phyloP scores from a whole-genome alignment of 2,113 vertebrate genomes.

The Mus musculus region DNA sequence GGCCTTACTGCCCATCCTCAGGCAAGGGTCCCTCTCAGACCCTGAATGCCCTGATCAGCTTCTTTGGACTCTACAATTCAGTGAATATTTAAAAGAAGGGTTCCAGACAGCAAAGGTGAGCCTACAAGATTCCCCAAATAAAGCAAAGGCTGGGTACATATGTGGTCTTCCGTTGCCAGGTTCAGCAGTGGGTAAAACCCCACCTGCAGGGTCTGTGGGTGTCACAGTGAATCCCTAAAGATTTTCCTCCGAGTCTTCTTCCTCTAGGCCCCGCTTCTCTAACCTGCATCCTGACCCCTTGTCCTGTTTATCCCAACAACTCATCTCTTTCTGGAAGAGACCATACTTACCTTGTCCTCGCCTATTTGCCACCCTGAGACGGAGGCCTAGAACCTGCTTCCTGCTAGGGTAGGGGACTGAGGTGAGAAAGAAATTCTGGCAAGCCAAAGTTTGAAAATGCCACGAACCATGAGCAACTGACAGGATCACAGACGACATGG shows the following conservation, averaged over 20 bases:
- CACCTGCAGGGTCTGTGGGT: neutral
- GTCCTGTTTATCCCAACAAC: neutral
- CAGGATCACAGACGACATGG: neutral
- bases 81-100: neutral
- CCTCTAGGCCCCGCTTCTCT: too few relatives aligned
- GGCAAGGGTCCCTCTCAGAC: neutral
- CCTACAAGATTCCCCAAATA: neutral
- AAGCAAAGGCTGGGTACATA: neutral
- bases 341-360: neutral
- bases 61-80: slow-evolving; percentile 5
- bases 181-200: neutral
- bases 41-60: neutral
- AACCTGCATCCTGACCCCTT: too few relatives aligned
- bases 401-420: neutral
- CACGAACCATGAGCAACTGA: neutral
- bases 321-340: neutral
- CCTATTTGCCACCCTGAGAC: neutral
- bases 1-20: neutral
- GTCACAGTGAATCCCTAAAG: neutral
- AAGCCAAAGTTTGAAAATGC: neutral
- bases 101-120: neutral
- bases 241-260: neutral
- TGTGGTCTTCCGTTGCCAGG: neutral
- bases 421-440: neutral
- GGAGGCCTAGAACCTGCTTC: neutral